phyloP scores from a whole-genome alignment of 1,140 invertebrate genomes.

The Condylostylus longicornis region DNA sequence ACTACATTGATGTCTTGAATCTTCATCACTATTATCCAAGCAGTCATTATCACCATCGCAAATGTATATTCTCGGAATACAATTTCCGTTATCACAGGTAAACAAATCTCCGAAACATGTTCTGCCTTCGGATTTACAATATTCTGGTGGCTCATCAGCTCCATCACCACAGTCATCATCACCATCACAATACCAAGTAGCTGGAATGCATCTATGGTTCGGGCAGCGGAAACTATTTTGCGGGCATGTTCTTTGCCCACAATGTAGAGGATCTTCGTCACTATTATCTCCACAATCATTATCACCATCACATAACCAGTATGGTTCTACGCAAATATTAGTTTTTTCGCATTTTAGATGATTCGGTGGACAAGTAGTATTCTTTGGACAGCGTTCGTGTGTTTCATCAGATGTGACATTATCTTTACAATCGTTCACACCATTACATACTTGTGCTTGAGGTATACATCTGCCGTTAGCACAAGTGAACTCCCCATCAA shows the following conservation, averaged over 20 bases:
- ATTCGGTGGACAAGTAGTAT: constrained; percentile 72
- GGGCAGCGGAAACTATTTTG: constrained; percentile 81
- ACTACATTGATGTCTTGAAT: constrained; percentile 79
- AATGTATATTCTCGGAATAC: constrained; percentile 91
- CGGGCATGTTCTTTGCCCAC: constrained; percentile 74
- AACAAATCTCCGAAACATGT: constrained; percentile 91
- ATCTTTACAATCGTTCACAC: constrained; percentile 88
- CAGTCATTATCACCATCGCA: constrained; percentile 88
- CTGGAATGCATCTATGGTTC: constrained; percentile 74
- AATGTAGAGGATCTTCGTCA: constrained; percentile 83
- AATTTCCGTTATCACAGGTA: constrained; percentile 93
- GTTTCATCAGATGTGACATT: constrained; percentile 83
- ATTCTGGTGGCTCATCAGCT: constrained; percentile 77
- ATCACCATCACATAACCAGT: constrained; percentile 86
- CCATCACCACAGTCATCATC: constrained; percentile 77
- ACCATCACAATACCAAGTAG: constrained; percentile 80
- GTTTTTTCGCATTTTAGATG: constrained; percentile 85
- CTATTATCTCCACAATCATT: constrained; percentile 94
- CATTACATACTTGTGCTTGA: constrained; percentile 75
- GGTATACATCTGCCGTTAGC: constrained; percentile 81
- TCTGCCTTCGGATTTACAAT: constrained; percentile 83
- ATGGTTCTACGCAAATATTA: constrained; percentile 88
- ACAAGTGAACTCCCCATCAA: constrained; percentile 86
- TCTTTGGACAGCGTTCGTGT: constrained; percentile 67
- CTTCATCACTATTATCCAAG: constrained; percentile 82